Evolutionary conservation across 2,888 invertebrate genomes (phyloP).

Genomic region (Lydus trimaculatus): DNA sequence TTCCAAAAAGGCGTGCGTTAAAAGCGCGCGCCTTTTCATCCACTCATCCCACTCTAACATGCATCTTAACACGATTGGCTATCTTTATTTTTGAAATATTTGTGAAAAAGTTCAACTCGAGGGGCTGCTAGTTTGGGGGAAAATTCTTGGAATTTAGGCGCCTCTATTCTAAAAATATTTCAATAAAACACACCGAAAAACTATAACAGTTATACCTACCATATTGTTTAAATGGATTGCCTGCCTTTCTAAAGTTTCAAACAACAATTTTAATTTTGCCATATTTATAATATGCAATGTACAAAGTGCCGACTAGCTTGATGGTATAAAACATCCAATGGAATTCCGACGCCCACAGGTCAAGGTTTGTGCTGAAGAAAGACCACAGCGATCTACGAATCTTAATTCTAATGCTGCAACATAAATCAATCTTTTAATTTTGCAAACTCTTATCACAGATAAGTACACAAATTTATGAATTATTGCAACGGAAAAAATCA

Average conservation of each 20-base stretch:
- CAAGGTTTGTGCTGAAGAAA: slow-evolving; percentile 28
- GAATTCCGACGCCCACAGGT: slow-evolving; percentile 34
- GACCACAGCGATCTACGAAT: background rate
- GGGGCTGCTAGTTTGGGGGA: slow-evolving; percentile 1
- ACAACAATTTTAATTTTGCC: background rate
- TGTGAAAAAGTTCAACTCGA: background rate
- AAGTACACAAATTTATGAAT: too few species aligned
- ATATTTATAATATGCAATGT: background rate
- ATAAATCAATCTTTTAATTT: background rate
- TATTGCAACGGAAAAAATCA: background rate
- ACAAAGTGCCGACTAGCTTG: slow-evolving; percentile 5
- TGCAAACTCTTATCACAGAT: too few species aligned
- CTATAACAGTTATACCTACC: too few species aligned
- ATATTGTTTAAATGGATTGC: too few species aligned
- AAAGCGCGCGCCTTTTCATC: slow-evolving; percentile 37
- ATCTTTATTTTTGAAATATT: background rate
- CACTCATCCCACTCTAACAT: slow-evolving; percentile 35
- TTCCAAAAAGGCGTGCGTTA: slow-evolving; percentile 5
- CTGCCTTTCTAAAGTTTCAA: background rate
- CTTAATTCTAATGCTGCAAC: background rate
- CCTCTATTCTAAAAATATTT: slow-evolving; percentile 13
- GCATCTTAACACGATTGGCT: background rate
- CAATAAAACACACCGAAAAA: background rate
- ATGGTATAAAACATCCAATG: slow-evolving; percentile 14
- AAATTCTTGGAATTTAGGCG: slow-evolving; percentile 36